Evolutionary conservation across 2,113 vertebrate genomes (phyloP), one percentile per base, ranked within the genome.

Genomic region (Oncorhynchus gorbuscha): DNA sequence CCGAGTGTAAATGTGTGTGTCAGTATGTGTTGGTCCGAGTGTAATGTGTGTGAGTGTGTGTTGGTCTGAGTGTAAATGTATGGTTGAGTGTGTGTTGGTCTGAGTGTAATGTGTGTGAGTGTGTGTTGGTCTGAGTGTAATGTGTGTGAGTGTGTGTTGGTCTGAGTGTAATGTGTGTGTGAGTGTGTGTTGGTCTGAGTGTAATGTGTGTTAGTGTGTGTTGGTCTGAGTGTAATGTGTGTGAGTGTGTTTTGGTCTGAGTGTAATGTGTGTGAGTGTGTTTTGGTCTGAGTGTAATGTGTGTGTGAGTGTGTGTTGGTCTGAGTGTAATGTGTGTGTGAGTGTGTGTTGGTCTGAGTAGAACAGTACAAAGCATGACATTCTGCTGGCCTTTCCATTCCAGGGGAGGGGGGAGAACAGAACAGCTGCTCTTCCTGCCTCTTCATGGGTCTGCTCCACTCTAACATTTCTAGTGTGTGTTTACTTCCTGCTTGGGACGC

Each of bases 341-440:
- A 30, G 39, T 30, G 30, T 30, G 30, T 69, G 32, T 35, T 28
- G 18, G 67, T 35, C 4, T 69, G 32, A 28, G 20, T 20, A 76
- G 77, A 84, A 73, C 61, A 67, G 76, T 72, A 89, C 86, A 91
- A 89, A 82, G 87, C 73, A 55, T 85, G 89, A 87, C 89, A 89
- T 90, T 90, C 77, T 89, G 68, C 75, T 85, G 83, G 79, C 89
- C 83, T 90, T 92, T 91, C 67, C 81, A 78, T 84, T 87, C 77
- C 83, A 81, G 28, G 1, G 32, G 81, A 24, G 78, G 32, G 49
- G 79, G 81, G 75, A 81, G 65, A 77, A 64, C 72, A 76, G 61
- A 77, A 64, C 72, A 76, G 58, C 81, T 69, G 49, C 49, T 51
- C 81, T 91, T 93, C 90, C 92, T 89, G 90, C 77, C 74, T 76